A percentile compares a stretch with the other conserved stretches of the same genome.
Conservation (phyloP, 2,888 invertebrate species). For the Idaea biselata region DNA sequence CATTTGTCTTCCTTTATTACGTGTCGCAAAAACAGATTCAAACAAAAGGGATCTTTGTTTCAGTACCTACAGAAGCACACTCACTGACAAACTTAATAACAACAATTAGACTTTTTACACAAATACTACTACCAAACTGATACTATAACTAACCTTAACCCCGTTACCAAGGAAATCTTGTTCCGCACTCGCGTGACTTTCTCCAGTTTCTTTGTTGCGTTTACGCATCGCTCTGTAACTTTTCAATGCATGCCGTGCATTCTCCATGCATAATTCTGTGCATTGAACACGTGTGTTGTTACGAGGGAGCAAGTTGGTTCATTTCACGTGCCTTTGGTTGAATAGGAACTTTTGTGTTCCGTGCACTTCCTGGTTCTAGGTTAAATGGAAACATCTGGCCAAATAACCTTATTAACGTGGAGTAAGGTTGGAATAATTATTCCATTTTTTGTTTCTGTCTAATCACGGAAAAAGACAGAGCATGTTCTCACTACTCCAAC, state of each 20-base stretch:
- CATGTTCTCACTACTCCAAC: too few species aligned
- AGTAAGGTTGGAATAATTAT: too few species aligned
- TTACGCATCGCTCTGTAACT: constrained; percentile 14
- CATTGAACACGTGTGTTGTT: constrained; percentile 11
- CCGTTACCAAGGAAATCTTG: constrained; percentile 13
- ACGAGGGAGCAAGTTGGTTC: constrained; percentile 10
- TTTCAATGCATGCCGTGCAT: constrained; percentile 23
- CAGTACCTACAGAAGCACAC: too few species aligned
- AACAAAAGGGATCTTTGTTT: too few species aligned
- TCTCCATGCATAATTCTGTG: constrained; percentile 19
- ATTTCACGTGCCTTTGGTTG: background rate
- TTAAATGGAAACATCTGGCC: background rate
- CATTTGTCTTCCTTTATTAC: background rate
- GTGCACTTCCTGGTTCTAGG: background rate
- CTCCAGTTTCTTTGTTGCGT: constrained; percentile 20
- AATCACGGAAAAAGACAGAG: too few species aligned
- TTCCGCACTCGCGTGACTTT: constrained; percentile 25
- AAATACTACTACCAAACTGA: background rate
- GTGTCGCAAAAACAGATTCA: too few species aligned
- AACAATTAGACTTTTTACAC: background rate
- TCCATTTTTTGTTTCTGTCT: too few species aligned
- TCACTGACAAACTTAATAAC: background rate
- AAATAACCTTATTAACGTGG: too few species aligned
- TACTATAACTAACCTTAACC: constrained; percentile 19
- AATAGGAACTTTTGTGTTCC: background rate